Conservation (phyloP, 2,113 vertebrate species). For the Mellivora capensis region DNA sequence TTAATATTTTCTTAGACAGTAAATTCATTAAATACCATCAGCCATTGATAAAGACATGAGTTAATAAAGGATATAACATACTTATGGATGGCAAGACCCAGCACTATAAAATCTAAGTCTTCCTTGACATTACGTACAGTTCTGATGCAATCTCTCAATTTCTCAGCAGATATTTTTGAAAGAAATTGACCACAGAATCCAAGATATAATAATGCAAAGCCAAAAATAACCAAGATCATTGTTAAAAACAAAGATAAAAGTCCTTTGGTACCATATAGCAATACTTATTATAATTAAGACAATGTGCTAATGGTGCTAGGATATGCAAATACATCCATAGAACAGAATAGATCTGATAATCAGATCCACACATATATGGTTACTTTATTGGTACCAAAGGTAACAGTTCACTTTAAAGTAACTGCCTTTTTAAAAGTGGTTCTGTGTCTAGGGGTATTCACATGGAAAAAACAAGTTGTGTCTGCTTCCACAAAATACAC, state of each 20-base stretch:
- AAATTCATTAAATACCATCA: background rate
- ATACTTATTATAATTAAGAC: background rate
- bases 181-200: background rate
- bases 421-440: background rate
- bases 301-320: background rate
- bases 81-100: background rate
- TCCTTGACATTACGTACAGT: background rate
- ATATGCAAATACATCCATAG: background rate
- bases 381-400: background rate
- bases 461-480: background rate
- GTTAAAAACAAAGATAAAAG: background rate
- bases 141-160: background rate
- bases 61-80: background rate
- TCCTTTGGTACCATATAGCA: background rate
- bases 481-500: background rate
- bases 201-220: background rate
- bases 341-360: background rate
- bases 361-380: background rate
- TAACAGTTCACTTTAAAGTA: background rate
- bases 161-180: background rate
- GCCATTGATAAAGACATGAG: background rate
- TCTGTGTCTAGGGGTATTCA: background rate
- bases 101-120: background rate
- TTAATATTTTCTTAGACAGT: background rate
- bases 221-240: background rate